Evolutionary conservation across 1,140 invertebrate genomes (phyloP).

Genomic region (Drosophila teissieri): DNA sequence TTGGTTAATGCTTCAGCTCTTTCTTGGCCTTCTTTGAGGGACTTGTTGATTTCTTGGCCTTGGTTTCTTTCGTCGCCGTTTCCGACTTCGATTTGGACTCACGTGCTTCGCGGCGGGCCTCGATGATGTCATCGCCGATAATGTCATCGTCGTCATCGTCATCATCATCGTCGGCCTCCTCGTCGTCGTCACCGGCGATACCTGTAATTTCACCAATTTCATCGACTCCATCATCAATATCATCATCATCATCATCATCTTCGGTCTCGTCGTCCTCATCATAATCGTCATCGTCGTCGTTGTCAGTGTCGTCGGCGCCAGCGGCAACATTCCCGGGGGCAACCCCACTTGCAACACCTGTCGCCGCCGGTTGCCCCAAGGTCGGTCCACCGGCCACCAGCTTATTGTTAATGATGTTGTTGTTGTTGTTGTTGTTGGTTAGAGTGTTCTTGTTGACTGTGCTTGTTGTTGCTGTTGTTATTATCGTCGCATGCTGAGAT

Average conservation of each 20-base stretch:
- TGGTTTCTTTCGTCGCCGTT: constrained; percentile 82
- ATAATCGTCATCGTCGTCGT: constrained; percentile 87
- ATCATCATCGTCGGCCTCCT: constrained; percentile 91
- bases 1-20: constrained; percentile 81
- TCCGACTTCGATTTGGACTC: constrained; percentile 93
- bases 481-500: constrained; percentile 54
- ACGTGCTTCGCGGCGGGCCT: constrained; percentile 89
- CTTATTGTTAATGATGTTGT: constrained; percentile 59
- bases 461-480: constrained; percentile 51
- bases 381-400: constrained; percentile 45
- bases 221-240: constrained; percentile 86
- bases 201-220: constrained; percentile 88
- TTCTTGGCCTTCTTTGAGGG: constrained; percentile 85
- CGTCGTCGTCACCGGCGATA: constrained; percentile 88
- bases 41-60: constrained; percentile 86
- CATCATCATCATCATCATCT: constrained; percentile 86
- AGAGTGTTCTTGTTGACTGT: constrained; percentile 67
- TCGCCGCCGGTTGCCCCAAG: constrained; percentile 44
- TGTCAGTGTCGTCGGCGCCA: constrained; percentile 80
- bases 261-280: constrained; percentile 87
- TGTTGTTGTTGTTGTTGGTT: constrained; percentile 31
- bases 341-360: constrained; percentile 23
- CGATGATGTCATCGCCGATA: constrained; percentile 88
- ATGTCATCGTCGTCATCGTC: constrained; percentile 88
- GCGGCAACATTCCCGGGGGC: constrained; percentile 31